phyloP scores from a whole-genome alignment of 2,113 vertebrate species.

The Lampris incognitus region DNA sequence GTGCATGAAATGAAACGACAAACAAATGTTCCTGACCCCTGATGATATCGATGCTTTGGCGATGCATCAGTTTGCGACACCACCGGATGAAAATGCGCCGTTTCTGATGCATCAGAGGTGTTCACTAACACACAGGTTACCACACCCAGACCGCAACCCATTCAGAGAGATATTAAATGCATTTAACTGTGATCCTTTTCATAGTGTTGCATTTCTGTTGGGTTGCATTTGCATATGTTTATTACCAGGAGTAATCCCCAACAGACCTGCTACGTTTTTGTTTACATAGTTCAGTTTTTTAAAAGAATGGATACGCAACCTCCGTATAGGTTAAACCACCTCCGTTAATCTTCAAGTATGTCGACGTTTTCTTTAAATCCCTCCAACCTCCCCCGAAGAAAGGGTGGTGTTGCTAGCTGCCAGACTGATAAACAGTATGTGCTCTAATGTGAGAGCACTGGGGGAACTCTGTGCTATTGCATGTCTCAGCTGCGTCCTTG shows the following conservation, averaged over 20 bases:
- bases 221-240: not conserved
- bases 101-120: not conserved
- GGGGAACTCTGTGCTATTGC: constrained; percentile 32
- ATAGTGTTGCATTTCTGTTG: not conserved
- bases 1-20: no score
- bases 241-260: no score
- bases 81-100: no score
- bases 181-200: not conserved
- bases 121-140: not conserved
- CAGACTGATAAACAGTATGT: constrained; percentile 59
- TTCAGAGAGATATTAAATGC: not conserved
- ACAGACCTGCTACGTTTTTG: not conserved
- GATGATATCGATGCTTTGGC: no score
- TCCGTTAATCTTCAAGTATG: not conserved
- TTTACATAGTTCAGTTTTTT: not conserved
- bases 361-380: constrained; percentile 16
- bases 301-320: not conserved
- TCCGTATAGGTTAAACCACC: constrained; percentile 2
- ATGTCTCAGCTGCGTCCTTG: constrained; percentile 71
- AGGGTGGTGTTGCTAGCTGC: constrained; percentile 24
- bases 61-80: no score
- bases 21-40: no score
- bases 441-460: constrained; percentile 54
- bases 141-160: not conserved
- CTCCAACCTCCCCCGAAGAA: constrained; percentile 32